Evolutionary conservation across 2,113 vertebrate species (phyloP), one percentile per base, ranked within the genome.

Genomic region (Phoxinus phoxinus): DNA sequence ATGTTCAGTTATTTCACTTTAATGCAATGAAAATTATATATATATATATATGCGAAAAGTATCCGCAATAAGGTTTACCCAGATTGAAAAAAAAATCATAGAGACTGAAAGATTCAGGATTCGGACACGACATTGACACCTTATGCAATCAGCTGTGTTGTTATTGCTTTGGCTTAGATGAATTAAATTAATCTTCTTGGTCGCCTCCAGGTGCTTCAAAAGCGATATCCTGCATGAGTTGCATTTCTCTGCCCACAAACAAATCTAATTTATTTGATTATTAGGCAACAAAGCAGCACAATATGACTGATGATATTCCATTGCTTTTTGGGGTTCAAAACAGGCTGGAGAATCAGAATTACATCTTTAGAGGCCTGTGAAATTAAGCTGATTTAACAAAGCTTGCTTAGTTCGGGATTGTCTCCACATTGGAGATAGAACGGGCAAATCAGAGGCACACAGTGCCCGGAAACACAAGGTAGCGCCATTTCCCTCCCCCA

Each of bases 381-480:
- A 69, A 79, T 85, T 56, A 41, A 78, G 74, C 46, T 15, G 58
- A 78, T 85, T 78, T 56, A 53, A 85, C 59, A 56, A 78, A 85
- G 46, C 84, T 37, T 35, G 11, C 56, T 65, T 76, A 13, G 46
- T 78, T 56, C 4, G 37, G 12, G 71, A 51, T 76, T 75, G 44
- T 76, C 72, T 27, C 41, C 32, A 48, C 21, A 46, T 19, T 58
- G 23, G 32, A 78, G 65, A 15, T 4, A 19, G 13, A 41, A 85
- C 0, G 15, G 48, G 74, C 74, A 35, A 9, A 53, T 21, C 23
- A 41, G 35, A 80, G 67, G 44, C 19, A 46, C 25, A 23, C 21
- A 25, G 27, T 67, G n/a, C 4, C n/a, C 17, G 25, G n/a, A 81
- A 67, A 67, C 79, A 81, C 61, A 81, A 67, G 37, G 32, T 44